These are phyloP conservation scores for Eueremaeus valkanovi DNA, from an alignment of 2,888 invertebrate genomes.

Conservation along the genomic window DNA sequence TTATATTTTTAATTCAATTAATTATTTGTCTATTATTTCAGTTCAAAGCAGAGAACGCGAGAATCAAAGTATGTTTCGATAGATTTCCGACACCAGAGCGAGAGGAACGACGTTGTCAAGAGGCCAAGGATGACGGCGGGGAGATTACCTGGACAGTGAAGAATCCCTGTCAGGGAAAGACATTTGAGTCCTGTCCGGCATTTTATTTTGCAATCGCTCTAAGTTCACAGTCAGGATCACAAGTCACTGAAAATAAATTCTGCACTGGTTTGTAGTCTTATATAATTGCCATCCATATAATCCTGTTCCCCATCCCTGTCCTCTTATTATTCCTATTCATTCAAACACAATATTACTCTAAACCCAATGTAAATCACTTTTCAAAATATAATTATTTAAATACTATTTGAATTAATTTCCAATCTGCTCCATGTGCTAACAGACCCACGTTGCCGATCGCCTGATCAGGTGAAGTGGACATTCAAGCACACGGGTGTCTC, in stretches of 20 bases:
- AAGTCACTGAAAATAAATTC: background rate
- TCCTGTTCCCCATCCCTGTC: too few species aligned
- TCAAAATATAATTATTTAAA: too few species aligned
- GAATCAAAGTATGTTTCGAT: slow-evolving; percentile 44
- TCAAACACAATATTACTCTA: too few species aligned
- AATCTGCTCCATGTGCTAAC: background rate
- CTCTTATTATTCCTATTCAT: too few species aligned
- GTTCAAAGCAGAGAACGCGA: slow-evolving; percentile 43
- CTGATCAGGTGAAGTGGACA: slow-evolving; percentile 37
- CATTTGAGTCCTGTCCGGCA: slow-evolving; percentile 34
- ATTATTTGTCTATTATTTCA: too few species aligned
- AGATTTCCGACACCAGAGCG: slow-evolving; percentile 32
- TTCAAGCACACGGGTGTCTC: slow-evolving; percentile 40
- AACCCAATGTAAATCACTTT: too few species aligned
- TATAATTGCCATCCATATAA: too few species aligned
- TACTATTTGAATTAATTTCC: too few species aligned
- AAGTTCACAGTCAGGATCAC: background rate
- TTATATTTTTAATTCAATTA: too few species aligned
- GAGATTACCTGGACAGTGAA: slow-evolving; percentile 4
- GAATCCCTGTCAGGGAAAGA: slow-evolving; percentile 39
- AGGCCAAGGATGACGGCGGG: slow-evolving; percentile 34
- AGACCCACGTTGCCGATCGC: slow-evolving; percentile 37
- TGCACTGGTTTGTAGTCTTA: slow-evolving; percentile 42
- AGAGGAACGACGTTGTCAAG: slow-evolving; percentile 12
- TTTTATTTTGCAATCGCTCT: slow-evolving; percentile 39